A percentile compares a stretch with the other conserved stretches of the same genome.
phyloP scores from a whole-genome alignment of 2,888 invertebrate genomes.

The Meta bourneti region DNA sequence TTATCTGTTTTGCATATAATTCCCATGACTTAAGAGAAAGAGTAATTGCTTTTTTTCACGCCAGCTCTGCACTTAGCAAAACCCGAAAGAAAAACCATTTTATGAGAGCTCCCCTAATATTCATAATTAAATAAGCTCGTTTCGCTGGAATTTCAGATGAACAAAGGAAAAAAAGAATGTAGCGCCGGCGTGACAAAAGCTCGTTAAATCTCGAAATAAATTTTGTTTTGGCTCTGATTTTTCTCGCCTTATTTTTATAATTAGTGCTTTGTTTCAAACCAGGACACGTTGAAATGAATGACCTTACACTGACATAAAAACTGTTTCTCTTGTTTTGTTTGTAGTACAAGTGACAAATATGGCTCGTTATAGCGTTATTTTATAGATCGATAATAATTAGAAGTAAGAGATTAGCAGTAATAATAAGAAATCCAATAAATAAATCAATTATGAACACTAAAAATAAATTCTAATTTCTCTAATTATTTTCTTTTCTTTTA shows the following conservation, averaged over 20 bases:
- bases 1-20: neutral
- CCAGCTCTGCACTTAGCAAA: neutral
- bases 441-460: too few species aligned
- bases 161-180: neutral
- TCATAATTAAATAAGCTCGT: constrained; percentile 45
- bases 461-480: too few species aligned
- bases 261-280: neutral
- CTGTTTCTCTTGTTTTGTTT: too few species aligned
- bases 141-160: constrained; percentile 17
- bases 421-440: too few species aligned
- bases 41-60: neutral
- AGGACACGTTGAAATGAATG: constrained; percentile 6
- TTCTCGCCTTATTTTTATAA: constrained; percentile 27
- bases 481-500: too few species aligned
- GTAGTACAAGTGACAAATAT: too few species aligned
- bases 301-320: neutral
- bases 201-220: constrained; percentile 30
- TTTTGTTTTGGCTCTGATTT: constrained; percentile 21
- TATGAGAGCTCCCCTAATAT: constrained; percentile 25
- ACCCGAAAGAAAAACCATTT: neutral
- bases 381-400: too few species aligned
- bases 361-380: too few species aligned
- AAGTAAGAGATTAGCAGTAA: too few species aligned
- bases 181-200: constrained; percentile 14
- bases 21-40: constrained; percentile 15